Conservation (phyloP, 2,113 vertebrate genomes). For the Brachyhypopomus gauderio region DNA sequence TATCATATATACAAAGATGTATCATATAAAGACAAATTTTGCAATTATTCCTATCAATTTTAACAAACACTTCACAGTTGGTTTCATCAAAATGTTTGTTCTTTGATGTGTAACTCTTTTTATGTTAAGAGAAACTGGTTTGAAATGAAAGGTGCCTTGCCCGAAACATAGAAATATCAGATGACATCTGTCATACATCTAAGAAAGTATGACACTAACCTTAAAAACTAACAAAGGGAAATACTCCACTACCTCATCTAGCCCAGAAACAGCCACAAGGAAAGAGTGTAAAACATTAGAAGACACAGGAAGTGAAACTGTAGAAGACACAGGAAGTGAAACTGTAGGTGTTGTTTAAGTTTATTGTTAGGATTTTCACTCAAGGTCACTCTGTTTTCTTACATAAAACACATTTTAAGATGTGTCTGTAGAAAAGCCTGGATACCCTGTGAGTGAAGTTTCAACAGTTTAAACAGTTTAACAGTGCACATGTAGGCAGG, state of each 20-base stretch:
- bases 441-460: too few species aligned
- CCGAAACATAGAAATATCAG: constrained; percentile 23
- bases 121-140: background rate
- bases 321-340: background rate
- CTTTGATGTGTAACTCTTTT: background rate
- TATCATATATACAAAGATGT: too few species aligned
- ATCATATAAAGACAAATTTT: too few species aligned
- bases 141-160: background rate
- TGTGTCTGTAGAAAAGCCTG: too few species aligned
- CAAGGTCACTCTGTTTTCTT: background rate
- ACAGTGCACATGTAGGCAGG: too few species aligned
- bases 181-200: background rate
- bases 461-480: too few species aligned
- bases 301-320: background rate
- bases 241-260: constrained; percentile 23
- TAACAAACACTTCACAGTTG: too few species aligned
- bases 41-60: too few species aligned
- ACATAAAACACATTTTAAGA: background rate
- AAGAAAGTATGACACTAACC: constrained; percentile 1
- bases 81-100: too few species aligned
- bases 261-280: constrained; percentile 19
- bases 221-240: background rate
- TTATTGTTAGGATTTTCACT: constrained; percentile 32
- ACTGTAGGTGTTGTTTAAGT: constrained; percentile 21
- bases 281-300: background rate